Evolutionary conservation across 2,113 vertebrate species (phyloP), one percentile per base, ranked within the genome.

Genomic region (Lophura nycthemera): DNA sequence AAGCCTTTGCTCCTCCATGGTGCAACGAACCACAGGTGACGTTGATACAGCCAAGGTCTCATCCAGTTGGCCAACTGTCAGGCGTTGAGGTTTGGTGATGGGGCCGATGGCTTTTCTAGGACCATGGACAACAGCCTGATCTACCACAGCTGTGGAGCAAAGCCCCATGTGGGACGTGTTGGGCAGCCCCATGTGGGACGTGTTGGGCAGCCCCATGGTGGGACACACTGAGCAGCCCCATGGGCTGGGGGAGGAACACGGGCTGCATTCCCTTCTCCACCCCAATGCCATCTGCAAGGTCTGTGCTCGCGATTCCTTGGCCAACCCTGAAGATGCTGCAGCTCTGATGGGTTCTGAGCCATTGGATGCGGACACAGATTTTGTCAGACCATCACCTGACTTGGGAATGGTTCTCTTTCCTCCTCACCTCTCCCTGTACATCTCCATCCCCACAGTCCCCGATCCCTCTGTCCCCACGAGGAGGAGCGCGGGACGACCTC

Each of bases 331-430:
- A 4, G 30, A 21, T 1, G 12, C 66, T 47, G 38, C 63, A 11
- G 63, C 17, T 11, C 36, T 12, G 25, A 18, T 18, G 66, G 43
- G 10, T 42, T 24, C 63, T 40, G 20, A 3, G 9, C 11, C 6
- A 0, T 1, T 4, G 27, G 45, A 3, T 6, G 1, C 0, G 20
- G 17, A 43, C 57, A 15, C 29, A 52, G 50, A 21, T 69, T 79
- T 36, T 24, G 16, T 19, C 36, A 29, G 27, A 5, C 5, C 7
- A 1, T 4, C 30, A 18, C 4, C 34, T 1, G 0, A 25, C 5
- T 5, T 2, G 14, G 73, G 81, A 34, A 42, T 2, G 18, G 29
- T 29, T 24, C 11, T 7, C 71, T 27, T 30, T 9, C 34, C 65
- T 66, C 54, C 43, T 57, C 5, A 3, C n/a, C 20, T 73, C 88